Base-by-base conservation (phyloP, 2,113 vertebrate genomes). In the Euleptes europaea region DNA sequence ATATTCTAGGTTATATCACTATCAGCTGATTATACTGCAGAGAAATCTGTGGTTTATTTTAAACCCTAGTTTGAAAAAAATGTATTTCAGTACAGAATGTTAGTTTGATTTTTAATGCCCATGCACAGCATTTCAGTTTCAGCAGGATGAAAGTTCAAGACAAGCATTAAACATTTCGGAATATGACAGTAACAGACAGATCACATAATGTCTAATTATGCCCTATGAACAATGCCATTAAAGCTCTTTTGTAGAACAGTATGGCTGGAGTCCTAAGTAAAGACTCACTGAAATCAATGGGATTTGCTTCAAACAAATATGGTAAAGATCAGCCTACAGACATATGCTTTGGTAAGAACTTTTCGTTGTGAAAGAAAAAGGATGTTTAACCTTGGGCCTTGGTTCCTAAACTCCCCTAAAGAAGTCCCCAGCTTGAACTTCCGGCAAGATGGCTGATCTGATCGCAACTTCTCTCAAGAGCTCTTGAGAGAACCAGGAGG, bases 1-100 rank as follows among this genome's bases (percentile, higher is more conserved):
- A 94, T 95, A 94, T 94, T 94, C 94, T 94, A 95, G 94, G 94
- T 93, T 94, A 93, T 93, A 94, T 90, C 92, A 91, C 90, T 93
- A 95, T 93, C 94, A 91, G 91, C 88, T 91, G 87, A 95, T 93
- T 92, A 94, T 87, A 90, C 49, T 91, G 93, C 90, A 7, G 87
- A 92, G 89, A 92, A 94, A 93, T 95, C 85, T 90, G 91, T 88
- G 88, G 88, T 91, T 94, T 94, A 95, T 95, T 94, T 95, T 94
- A 95, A 94, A 93, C 91, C 89, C 90, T 70, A 90, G 89, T 92
- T 94, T 89, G 91, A 90, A 83, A 91, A 79, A 80, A 90, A 93
- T 88, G 88, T 89, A 93, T 80, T 83, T 93, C 88, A 92, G 80
- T 80, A 77, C 80, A 87, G 69, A 88, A 86, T 84, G 73, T 90